Evolutionary conservation across 2,888 invertebrate species (phyloP).

Genomic region (Ichneumoninae sp.): DNA sequence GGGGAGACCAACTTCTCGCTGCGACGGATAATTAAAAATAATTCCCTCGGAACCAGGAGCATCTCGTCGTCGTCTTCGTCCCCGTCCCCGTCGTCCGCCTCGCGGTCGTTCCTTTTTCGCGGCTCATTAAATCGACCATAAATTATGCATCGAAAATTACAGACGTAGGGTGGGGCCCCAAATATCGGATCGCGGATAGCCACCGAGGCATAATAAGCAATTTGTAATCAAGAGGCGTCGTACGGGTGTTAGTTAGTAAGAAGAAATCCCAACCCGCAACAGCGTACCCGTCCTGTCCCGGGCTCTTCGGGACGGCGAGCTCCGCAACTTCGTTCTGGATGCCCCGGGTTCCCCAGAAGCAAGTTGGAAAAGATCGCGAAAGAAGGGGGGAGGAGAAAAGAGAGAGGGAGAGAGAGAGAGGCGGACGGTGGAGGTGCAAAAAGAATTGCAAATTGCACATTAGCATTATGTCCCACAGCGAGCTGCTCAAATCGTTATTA

Average conservation of each 20-base stretch:
- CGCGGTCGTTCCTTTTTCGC: slow-evolving; percentile 81
- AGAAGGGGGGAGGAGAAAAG: slow-evolving; percentile 20
- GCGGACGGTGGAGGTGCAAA: slow-evolving; percentile 70
- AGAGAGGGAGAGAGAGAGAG: slow-evolving; percentile 6
- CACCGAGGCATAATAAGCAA: slow-evolving; percentile 82
- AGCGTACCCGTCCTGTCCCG: slow-evolving; percentile 53
- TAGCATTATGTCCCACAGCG: slow-evolving; percentile 78
- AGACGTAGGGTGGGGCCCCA: slow-evolving; percentile 69
- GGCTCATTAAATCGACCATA: slow-evolving; percentile 84
- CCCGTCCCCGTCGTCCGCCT: slow-evolving; percentile 68
- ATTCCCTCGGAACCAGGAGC: slow-evolving; percentile 75
- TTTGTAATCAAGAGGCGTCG: slow-evolving; percentile 83
- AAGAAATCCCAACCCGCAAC: slow-evolving; percentile 74
- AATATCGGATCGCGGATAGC: slow-evolving; percentile 66
- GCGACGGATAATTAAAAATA: slow-evolving; percentile 83
- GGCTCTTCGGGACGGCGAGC: slow-evolving; percentile 34
- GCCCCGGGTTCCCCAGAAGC: slow-evolving; percentile 64
- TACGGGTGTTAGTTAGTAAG: slow-evolving; percentile 81
- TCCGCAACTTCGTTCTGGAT: slow-evolving; percentile 50
- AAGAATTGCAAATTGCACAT: slow-evolving; percentile 82
- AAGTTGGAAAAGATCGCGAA: slow-evolving; percentile 49
- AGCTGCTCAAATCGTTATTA: slow-evolving; percentile 79
- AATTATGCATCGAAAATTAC: slow-evolving; percentile 84
- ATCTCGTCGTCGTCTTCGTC: slow-evolving; percentile 35
- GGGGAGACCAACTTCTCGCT: slow-evolving; percentile 61